A percentile compares a stretch with the other conserved stretches of the same genome.
Evolutionary conservation across 2,113 vertebrate genomes (phyloP).

Genomic region (Eupsittula cactorum): DNA sequence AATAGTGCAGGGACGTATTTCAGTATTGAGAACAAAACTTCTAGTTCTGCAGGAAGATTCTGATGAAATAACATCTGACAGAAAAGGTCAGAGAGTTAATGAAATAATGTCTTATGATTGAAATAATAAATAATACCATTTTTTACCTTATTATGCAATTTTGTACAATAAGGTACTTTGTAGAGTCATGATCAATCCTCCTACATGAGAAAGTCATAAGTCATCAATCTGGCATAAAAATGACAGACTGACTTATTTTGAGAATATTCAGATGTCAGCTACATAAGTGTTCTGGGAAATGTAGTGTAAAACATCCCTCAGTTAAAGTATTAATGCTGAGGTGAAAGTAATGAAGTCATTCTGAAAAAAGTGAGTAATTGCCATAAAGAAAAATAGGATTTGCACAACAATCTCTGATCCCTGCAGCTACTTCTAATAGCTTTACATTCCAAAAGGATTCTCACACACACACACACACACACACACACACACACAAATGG

Average conservation of each 20-base stretch:
- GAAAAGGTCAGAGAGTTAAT: slow-evolving; percentile 13
- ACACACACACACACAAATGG: neutral
- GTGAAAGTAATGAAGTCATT: neutral
- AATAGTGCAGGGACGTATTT: neutral
- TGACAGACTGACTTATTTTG: neutral
- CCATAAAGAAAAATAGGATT: neutral
- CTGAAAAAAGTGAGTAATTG: neutral
- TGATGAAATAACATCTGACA: neutral
- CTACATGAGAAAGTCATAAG: slow-evolving; percentile 7
- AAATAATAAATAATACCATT: slow-evolving; percentile 28
- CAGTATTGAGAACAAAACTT: neutral
- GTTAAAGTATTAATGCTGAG: neutral
- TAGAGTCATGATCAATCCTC: neutral
- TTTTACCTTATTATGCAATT: neutral
- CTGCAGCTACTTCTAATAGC: neutral
- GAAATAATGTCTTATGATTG: neutral
- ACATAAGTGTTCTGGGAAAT: neutral
- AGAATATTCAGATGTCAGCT: neutral
- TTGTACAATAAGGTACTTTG: neutral
- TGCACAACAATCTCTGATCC: neutral
- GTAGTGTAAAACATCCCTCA: slow-evolving; percentile 12
- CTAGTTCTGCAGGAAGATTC: neutral
- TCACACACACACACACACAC: neutral
- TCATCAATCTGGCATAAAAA: slow-evolving; percentile 25
- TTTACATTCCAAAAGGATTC: neutral